Conservation (phyloP, 2,888 invertebrate species). For the Caenorhabditis uteleia region DNA sequence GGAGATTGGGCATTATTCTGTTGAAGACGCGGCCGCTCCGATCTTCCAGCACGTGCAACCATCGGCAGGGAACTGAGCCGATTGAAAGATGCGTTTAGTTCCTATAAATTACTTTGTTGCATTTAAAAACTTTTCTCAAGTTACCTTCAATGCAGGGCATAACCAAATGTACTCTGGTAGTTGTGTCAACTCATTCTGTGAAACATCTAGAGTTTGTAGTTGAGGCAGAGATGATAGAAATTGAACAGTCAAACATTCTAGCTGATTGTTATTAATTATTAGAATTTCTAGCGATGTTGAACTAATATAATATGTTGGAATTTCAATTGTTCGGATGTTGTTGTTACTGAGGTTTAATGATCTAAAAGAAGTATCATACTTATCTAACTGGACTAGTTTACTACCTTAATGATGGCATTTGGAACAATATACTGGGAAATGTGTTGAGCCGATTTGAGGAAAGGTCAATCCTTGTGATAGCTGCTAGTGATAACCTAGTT, state of each 20-base stretch:
- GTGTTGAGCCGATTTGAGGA: conserved; percentile 84
- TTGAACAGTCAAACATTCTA: conserved; percentile 77
- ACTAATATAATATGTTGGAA: conserved; percentile 50
- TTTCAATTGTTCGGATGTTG: conserved; percentile 34
- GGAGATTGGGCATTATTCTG: conserved; percentile 10
- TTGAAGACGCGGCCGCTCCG: conserved; percentile 20
- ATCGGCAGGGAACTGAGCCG: conserved; percentile 41
- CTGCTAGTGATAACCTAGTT: conserved; percentile 77
- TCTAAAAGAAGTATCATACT: conserved; percentile 3
- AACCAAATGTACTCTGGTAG: conserved; percentile 86
- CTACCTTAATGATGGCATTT: conserved; percentile 77
- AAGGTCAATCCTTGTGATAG: conserved; percentile 90
- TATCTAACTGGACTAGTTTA: too few species aligned
- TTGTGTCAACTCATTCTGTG: conserved; percentile 86
- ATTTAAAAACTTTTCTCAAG: too few species aligned
- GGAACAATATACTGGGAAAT: conserved; percentile 84
- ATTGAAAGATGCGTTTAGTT: conserved; percentile 48
- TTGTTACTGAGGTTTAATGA: conserved; percentile 43
- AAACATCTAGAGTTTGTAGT: conserved; percentile 79
- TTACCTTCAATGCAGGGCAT: conserved; percentile 83
- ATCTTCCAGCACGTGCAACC: conserved; percentile 31
- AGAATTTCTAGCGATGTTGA: conserved; percentile 75
- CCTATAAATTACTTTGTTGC: conserved; percentile 68
- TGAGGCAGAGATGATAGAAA: conserved; percentile 49
- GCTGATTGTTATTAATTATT: conserved; percentile 85